Evolutionary conservation across 2,797 vertebrate genomes (phyloP), one percentile per base, ranked within the genome.

Genomic region (Sternarchorhynchus goeldii): DNA sequence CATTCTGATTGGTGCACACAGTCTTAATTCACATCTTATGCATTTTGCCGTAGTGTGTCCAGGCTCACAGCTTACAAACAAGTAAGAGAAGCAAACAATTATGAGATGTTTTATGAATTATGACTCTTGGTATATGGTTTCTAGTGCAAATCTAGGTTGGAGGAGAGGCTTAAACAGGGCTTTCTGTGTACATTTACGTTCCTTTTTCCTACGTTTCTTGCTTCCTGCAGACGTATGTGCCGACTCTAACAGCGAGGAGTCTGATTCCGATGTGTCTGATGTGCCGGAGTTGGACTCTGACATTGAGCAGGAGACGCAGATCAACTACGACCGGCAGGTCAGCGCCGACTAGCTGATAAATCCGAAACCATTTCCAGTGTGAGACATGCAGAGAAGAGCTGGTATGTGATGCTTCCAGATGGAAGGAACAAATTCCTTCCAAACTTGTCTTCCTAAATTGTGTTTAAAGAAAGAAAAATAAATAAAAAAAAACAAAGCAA

Each of bases 221-320:
- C 4, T 20, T 64, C 56, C n/a, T 41, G 45, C 89, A 96, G 96
- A 97, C 73, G 94, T 94, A 1, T 94, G 93, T 2, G 88, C 93
- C 0, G 95, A 98, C 88, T 98, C 96, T 16, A 95, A 95, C 88
- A 98, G 96, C 3, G 96, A 96, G 45, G 96, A 97, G 85, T 93
- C 92, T 0, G 92, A 93, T 85, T 92, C 91, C 0, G 92, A 93
- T 2, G 80, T 92, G 34, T 93, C 92, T 0, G 92, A 93, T 1
- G 94, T 98, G 82, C 95, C 96, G 0, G 96, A 98, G 73, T 83
- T 99, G 76, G 97, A 99, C 89, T 99, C 97, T 0, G 97, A 99
- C 89, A 97, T 98, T 14, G 97, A 99, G 77, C 97, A 97, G 87
- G 97, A 99, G 90, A 93, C 95, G 82, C 97, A 99, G 89, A 97